Conservation (phyloP, 2,797 vertebrate genomes). For the Rhadinocentrus ornatus region DNA sequence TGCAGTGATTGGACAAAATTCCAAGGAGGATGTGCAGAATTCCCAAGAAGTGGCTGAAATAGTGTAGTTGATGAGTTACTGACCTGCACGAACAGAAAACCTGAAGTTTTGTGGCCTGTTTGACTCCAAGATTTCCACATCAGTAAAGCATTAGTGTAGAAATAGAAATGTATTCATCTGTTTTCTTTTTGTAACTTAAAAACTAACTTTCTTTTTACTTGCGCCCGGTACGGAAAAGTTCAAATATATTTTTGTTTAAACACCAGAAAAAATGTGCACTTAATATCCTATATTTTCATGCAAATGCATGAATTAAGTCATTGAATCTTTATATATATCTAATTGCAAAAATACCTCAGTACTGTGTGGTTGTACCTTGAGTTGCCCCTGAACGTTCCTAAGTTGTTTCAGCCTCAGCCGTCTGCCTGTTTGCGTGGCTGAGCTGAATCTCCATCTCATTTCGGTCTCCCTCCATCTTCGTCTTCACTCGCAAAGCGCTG, state of each 20-base stretch:
- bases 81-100: no score
- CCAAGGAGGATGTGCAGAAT: no score
- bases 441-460: conserved; percentile 88
- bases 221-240: no score
- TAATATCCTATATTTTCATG: background rate
- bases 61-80: no score
- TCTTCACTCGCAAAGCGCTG: conserved; percentile 89
- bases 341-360: background rate
- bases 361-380: conserved; percentile 82
- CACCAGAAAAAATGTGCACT: no score
- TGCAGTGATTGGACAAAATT: no score
- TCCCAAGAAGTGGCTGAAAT: no score
- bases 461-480: conserved; percentile 87
- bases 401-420: conserved; percentile 88
- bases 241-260: no score
- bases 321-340: no score
- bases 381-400: conserved; percentile 84
- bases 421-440: conserved; percentile 87
- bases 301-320: background rate
- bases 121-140: background rate
- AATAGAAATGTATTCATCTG: background rate
- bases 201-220: background rate
- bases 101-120: background rate
- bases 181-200: background rate
- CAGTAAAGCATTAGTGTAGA: background rate